Conservation (phyloP, 2,888 invertebrate species). For the Macaria notata region DNA sequence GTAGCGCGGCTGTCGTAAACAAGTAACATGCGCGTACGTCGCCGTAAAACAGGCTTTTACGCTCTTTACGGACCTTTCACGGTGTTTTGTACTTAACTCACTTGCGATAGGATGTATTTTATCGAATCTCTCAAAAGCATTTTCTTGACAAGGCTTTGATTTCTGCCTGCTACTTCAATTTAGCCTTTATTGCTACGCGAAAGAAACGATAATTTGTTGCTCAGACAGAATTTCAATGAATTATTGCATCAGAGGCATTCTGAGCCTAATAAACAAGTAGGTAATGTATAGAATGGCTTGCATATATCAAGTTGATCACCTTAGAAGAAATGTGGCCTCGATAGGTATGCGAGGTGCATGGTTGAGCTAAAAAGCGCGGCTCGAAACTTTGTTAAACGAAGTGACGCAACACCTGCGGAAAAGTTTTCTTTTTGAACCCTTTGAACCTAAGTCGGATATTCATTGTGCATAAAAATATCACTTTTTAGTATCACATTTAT, state of each 20-base stretch:
- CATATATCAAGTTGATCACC: slow-evolving; percentile 57
- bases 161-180: slow-evolving; percentile 29
- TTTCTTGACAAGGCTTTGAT: slow-evolving; percentile 14
- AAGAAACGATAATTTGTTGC: slow-evolving; percentile 12
- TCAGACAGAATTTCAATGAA: slow-evolving; percentile 10
- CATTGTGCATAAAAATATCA: background rate
- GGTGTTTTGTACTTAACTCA: slow-evolving; percentile 8
- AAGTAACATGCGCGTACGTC: slow-evolving; percentile 42
- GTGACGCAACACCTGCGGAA: slow-evolving; percentile 27
- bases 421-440: slow-evolving; percentile 5
- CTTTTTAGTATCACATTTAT: background rate
- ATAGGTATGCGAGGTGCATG: slow-evolving; percentile 56
- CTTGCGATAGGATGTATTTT: background rate
- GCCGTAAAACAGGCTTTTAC: slow-evolving; percentile 52
- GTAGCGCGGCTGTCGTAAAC: slow-evolving; percentile 47
- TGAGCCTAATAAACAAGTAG: slow-evolving; percentile 23
- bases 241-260: slow-evolving; percentile 15
- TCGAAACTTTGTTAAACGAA: slow-evolving; percentile 50
- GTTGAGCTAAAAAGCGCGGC: slow-evolving; percentile 39
- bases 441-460: background rate
- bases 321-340: slow-evolving; percentile 74
- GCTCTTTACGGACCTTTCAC: slow-evolving; percentile 26
- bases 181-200: slow-evolving; percentile 24
- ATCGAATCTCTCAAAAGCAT: background rate
- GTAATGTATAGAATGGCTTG: slow-evolving; percentile 39